Evolutionary conservation across 1,140 invertebrate genomes (phyloP), one percentile per base, ranked within the genome.

Genomic region (Caenorhabditis briggsae): DNA sequence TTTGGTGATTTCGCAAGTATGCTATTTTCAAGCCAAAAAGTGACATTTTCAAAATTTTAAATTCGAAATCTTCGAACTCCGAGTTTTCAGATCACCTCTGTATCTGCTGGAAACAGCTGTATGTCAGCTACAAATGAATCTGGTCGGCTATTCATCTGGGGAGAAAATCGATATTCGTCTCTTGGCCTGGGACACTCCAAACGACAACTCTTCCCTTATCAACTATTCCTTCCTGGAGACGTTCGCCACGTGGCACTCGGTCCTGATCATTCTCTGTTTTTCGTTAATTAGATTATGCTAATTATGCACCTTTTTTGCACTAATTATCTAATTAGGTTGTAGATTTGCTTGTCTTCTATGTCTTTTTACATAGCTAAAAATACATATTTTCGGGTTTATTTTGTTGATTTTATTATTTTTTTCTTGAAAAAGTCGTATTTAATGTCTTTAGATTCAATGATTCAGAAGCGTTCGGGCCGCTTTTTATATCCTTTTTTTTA

Each of bases 151-250:
- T 86, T 82, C 78, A 64, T 82, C 7, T 86, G 85, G 86, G 86
- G 86, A 82, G 84, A 87, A 82, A 87, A 87, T 58, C 64, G 86
- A 16, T 84, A 64, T 48, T 56, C 56, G 11, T 55, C 65, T 11
- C 83, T 87, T 33, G 86, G 86, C 3, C 41, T 87, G 33, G 83
- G 83, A 20, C 82, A 87, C 20, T 23, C 20, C 14, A 84, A 84
- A 14, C 84, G 85, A 20, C 86, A 87, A 41, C 78, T 78, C 41
- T 87, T 87, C 83, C 86, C 86, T 2, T 84, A 58, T 50, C 82
- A 74, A 55, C 8, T 87, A 41, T 78, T 61, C 33, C 48, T 87
- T 14, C 82, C 82, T 16, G 70, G 50, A 43, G 74, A 82, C n/a
- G 86, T 84, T 2, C 41, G 70, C 18, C 8, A 78, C 12, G 58